Evolutionary conservation across 2,113 vertebrate genomes (phyloP), one percentile per base, ranked within the genome.

Genomic region (Solenodon paradoxus): DNA sequence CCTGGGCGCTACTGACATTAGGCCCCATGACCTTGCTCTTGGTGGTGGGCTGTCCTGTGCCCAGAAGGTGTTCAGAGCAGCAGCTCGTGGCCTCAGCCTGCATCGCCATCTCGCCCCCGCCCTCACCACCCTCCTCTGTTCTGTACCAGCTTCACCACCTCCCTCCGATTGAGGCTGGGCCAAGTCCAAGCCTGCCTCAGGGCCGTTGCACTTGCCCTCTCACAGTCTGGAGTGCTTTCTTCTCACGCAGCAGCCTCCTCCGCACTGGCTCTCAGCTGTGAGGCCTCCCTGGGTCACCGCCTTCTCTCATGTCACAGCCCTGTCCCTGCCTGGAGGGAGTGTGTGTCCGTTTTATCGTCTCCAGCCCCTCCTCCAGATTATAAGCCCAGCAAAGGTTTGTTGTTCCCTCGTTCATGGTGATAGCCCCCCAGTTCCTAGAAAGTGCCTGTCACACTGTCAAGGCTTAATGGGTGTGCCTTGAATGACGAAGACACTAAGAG

Each of bases 131-230:
- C 16, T 16, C 28, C 7, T 8, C 40, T 7, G n/a, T 19, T 26
- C 32, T 10, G n/a, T 28, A 4, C 59, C 49, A 1, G 17, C 82
- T 32, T 22, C 45, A 9, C 71, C 5, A 0, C 5, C n/a, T 19
- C 55, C 38, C 47, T 74, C 55, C 3, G 40, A 30, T 40, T 38
- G 24, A 57, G 49, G n/a, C 22, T 17, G 19, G 2, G 72, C 98
- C 74, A 98, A 95, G 40, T 98, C 96, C 93, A 1, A 22, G 32
- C 99, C 99, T 4, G 98, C 98, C 98, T 99, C 98, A 30, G 98
- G 98, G 95, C 98, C 98, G 96, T 98, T 98, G 90, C 98, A 97
- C 95, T 98, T 98, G 19, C 98, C 98, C 95, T 98, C 81, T 98
- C 10, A 1, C 0, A 0, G 17, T 32, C 57, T 19, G 79, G 35